Evolutionary conservation across 2,888 invertebrate species (phyloP), one percentile per base, ranked within the genome.

Genomic region (Tineola bisselliella): DNA sequence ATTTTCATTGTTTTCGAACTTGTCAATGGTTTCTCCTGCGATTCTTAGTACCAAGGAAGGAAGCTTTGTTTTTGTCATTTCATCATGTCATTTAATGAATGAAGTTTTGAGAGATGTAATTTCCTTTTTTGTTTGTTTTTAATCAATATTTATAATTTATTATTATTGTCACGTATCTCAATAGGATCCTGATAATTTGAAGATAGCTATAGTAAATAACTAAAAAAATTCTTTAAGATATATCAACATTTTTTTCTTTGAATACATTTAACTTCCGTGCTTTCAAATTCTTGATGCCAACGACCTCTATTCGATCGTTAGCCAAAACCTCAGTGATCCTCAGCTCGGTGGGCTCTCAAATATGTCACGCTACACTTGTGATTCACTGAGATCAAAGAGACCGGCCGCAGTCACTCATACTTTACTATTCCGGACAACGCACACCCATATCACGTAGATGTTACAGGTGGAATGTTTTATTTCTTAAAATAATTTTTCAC

Each of bases 1-100:
- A 81, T 78, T 70, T 75, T 83, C 83, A 83, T 84, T 86, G 84
- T 84, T 81, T 66, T 65, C 69, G 67, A 65, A 65, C 65, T 75
- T 71, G 71, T 81, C 78, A 76, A 81, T 76, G 75, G 74, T 63
- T 65, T 70, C 70, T 70, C 62, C 69, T 69, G 65, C 66, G 66
- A 72, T 84, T 84, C 84, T 75, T 69, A 78, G 74, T 75, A 76
- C 67, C 66, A 73, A 79, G 84, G 84, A 84, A 84, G 84, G 83
- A 84, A 84, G 76, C 71, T 69, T 69, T 6, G 25, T 6, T 70
- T 71, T 48, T 48, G 15, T 17, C 10, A 48, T 48, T 17, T n/a
- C 10, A 38, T 38, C n/a, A 38, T 38, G 6, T 25, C 25, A 43
- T 48, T 48, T 48, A 48, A 48, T 13, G 48, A 48, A 48, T 48